Evolutionary conservation across 35 echinoderm and acorn worm genomes (phyloP).

Genomic region (Stichopus chloronotus): DNA sequence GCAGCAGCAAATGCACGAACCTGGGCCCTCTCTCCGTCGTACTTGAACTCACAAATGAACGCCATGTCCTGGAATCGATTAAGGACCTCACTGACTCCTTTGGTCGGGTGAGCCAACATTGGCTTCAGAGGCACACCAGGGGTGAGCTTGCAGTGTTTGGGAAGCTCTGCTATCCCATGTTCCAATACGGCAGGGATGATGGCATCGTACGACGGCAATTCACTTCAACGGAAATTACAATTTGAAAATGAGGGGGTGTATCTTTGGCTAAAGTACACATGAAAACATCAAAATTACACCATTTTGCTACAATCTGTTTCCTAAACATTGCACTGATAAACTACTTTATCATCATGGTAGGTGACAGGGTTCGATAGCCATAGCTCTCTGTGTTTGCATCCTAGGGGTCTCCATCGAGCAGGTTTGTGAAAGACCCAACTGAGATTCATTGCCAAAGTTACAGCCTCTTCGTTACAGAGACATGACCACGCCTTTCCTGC

Average conservation of each 20-base stretch:
- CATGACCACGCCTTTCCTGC: no score
- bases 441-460: no score
- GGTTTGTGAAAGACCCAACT: no score
- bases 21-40: constrained; percentile 97
- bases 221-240: constrained; percentile 51
- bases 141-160: constrained; percentile 91
- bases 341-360: no score
- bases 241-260: background rate
- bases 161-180: constrained; percentile 77
- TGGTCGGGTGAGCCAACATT: constrained; percentile 98
- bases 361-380: no score
- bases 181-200: constrained; percentile 73
- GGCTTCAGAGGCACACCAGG: constrained; percentile 91
- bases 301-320: no score
- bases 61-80: constrained; percentile 89
- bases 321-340: no score
- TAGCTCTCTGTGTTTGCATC: no score
- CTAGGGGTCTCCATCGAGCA: no score
- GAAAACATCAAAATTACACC: background rate
- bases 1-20: constrained; percentile 34
- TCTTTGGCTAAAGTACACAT: background rate
- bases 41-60: constrained; percentile 97
- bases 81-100: constrained; percentile 88
- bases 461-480: no score
- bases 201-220: constrained; percentile 84